Conservation (phyloP, 1,140 invertebrate species). For the Dreissena polymorpha region DNA sequence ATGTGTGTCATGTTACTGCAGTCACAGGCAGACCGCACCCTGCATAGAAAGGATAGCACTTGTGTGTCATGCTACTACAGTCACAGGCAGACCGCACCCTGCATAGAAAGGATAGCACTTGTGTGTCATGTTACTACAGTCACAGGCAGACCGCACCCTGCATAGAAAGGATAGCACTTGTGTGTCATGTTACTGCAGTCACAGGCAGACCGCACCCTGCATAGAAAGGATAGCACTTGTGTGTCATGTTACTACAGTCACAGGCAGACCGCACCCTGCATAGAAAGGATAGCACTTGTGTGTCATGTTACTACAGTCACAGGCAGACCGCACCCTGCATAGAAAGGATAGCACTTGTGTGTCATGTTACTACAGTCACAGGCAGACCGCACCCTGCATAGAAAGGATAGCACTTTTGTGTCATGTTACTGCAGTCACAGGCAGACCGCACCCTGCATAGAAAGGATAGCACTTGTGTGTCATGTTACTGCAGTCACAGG, state of each 20-base stretch:
- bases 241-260: slow-evolving; percentile 85
- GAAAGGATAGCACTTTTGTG: neutral
- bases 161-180: slow-evolving; percentile 16
- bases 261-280: slow-evolving; percentile 83
- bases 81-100: slow-evolving; percentile 84
- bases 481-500: slow-evolving; percentile 87
- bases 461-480: neutral
- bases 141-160: slow-evolving; percentile 83
- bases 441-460: slow-evolving; percentile 81
- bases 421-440: slow-evolving; percentile 87
- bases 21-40: slow-evolving; percentile 84
- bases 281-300: slow-evolving; percentile 4
- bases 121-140: slow-evolving; percentile 84
- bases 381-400: slow-evolving; percentile 81
- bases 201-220: slow-evolving; percentile 83
- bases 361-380: slow-evolving; percentile 87
- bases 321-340: slow-evolving; percentile 82
- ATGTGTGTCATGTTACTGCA: slow-evolving; percentile 82
- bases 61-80: slow-evolving; percentile 82
- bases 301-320: slow-evolving; percentile 86
- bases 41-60: slow-evolving; percentile 52
- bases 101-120: slow-evolving; percentile 18
- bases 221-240: slow-evolving; percentile 16
- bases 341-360: neutral
- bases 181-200: slow-evolving; percentile 85